A percentile compares a stretch with the other conserved stretches of the same genome.
Conservation (phyloP, 2,113 vertebrate genomes). For the Apodemus sylvaticus region DNA sequence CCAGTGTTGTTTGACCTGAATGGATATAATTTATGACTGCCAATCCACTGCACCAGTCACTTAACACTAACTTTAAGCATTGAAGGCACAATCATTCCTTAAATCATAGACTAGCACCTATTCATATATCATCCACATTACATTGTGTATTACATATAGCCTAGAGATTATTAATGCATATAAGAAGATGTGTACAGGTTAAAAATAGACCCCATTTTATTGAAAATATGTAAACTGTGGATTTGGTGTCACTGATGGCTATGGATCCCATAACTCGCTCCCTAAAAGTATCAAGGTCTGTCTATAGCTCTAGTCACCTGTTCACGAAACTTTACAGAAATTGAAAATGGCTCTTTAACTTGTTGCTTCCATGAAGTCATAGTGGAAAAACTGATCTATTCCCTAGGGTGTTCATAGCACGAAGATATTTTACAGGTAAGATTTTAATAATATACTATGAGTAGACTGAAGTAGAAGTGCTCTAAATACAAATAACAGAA, state of each 20-base stretch:
- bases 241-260: not conserved
- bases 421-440: not conserved
- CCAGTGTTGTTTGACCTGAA: not conserved
- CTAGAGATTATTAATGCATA: not conserved
- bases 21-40: not conserved
- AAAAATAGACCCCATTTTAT: not conserved
- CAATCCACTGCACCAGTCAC: not conserved
- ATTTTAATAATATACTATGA: not conserved
- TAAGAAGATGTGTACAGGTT: not conserved
- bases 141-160: too few relatives aligned
- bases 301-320: not conserved
- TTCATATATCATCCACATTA: not conserved
- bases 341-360: not conserved
- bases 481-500: not conserved
- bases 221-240: not conserved
- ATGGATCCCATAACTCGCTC: not conserved
- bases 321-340: constrained; percentile 45
- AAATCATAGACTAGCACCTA: not conserved
- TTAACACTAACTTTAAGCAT: not conserved
- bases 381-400: not conserved
- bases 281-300: not conserved
- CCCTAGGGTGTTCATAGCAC: not conserved
- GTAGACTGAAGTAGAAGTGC: not conserved
- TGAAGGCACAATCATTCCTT: not conserved
- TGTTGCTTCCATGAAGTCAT: not conserved